Evolutionary conservation across 1,140 invertebrate species (phyloP).

Genomic region (Euura lappo): DNA sequence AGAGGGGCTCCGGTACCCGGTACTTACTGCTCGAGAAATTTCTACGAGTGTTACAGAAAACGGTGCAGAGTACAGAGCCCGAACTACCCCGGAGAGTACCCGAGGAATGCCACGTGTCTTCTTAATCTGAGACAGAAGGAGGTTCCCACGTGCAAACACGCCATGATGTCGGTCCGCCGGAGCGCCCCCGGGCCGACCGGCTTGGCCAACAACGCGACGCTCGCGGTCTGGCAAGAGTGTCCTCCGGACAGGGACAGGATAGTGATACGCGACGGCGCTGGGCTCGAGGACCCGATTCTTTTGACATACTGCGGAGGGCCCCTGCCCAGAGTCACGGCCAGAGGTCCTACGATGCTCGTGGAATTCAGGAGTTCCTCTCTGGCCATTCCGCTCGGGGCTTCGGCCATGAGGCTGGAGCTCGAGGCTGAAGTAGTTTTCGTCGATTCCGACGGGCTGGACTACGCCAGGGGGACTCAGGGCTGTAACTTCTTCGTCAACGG

Average conservation of each 20-base stretch:
- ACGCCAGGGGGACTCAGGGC: constrained; percentile 63
- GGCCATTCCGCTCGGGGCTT: constrained; percentile 72
- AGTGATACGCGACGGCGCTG: constrained; percentile 85
- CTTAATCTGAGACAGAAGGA: constrained; percentile 82
- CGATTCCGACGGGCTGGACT: constrained; percentile 80
- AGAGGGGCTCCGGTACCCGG: constrained; percentile 81
- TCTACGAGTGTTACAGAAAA: constrained; percentile 86
- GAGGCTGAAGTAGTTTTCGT: constrained; percentile 87
- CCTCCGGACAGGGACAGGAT: constrained; percentile 80
- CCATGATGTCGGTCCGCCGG: constrained; percentile 78
- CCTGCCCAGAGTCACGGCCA: constrained; percentile 71
- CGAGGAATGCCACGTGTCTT: constrained; percentile 84
- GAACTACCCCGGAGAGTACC: constrained; percentile 93
- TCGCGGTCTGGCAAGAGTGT: constrained; percentile 83
- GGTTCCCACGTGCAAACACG: constrained; percentile 85
- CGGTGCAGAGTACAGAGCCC: constrained; percentile 83
- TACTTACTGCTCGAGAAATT: constrained; percentile 86
- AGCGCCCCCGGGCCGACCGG: constrained; percentile 32
- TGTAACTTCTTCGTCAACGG: constrained; percentile 61
- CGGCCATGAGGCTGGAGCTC: constrained; percentile 77
- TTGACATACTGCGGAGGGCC: constrained; percentile 87
- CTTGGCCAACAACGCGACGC: constrained; percentile 65
- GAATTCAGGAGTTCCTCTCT: constrained; percentile 82
- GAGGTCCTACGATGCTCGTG: constrained; percentile 83
- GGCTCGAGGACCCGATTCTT: constrained; percentile 79